Percentiles rank a stretch among this genome's conserved stretches.
Conservation (phyloP, 2,888 invertebrate genomes). For the Heliconius ethilla region DNA sequence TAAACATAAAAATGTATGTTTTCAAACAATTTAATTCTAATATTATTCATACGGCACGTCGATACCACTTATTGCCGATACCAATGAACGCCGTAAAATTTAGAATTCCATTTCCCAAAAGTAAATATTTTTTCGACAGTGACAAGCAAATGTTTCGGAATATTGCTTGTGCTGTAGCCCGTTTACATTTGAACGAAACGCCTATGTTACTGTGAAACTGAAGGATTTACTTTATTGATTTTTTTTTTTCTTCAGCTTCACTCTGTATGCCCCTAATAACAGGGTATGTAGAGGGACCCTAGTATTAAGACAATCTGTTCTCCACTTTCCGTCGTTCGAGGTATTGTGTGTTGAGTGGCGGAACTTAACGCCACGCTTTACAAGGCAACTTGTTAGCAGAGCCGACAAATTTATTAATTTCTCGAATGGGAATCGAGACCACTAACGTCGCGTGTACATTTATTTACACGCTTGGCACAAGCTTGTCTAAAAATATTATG, state of each 20-base stretch:
- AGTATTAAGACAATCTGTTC: background rate
- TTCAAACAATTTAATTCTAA: conserved; percentile 26
- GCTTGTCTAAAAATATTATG: no score
- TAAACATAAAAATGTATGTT: conserved; percentile 1
- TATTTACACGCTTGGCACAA: no score
- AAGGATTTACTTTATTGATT: background rate
- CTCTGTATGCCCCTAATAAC: background rate
- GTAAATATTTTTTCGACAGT: conserved; percentile 35
- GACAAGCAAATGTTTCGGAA: conserved; percentile 30
- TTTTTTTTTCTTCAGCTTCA: background rate
- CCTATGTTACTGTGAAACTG: background rate
- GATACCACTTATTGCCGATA: conserved; percentile 33
- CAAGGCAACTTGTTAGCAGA: no score
- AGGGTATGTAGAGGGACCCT: background rate
- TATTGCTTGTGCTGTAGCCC: conserved; percentile 27
- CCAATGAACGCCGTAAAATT: conserved; percentile 27
- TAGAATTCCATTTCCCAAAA: conserved; percentile 37
- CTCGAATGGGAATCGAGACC: background rate
- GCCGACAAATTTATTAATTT: background rate
- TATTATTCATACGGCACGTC: conserved; percentile 34
- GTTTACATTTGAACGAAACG: conserved; percentile 32
- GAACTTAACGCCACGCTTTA: background rate
- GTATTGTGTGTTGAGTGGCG: background rate
- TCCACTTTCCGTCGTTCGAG: background rate
- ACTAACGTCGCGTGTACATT: no score